A percentile compares a stretch with the other conserved stretches of the same genome.
These are phyloP conservation scores for Noctua fimbriata DNA, from an alignment of 2,888 invertebrate species.

Conservation along the genomic window DNA sequence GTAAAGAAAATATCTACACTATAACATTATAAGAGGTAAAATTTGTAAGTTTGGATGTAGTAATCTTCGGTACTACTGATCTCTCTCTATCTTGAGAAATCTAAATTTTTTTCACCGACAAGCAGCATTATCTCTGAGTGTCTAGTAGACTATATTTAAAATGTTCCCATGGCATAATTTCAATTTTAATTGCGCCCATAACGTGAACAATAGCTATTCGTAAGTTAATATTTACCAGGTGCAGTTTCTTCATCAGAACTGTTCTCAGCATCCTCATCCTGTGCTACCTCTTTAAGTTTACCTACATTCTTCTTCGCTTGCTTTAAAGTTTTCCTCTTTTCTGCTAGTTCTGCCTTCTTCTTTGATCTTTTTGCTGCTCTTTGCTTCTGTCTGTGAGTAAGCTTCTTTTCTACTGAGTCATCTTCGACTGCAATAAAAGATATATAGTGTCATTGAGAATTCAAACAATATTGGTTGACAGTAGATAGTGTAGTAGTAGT, in stretches of 20 bases:
- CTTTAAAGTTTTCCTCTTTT: slow-evolving; percentile 84
- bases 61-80: background rate
- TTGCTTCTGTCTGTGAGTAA: slow-evolving; percentile 93
- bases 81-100: too few relatives aligned
- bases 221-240: slow-evolving; percentile 71
- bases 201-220: background rate
- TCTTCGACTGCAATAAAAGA: slow-evolving; percentile 81
- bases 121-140: background rate
- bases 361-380: slow-evolving; percentile 91
- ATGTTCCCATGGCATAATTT: background rate
- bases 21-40: too few relatives aligned
- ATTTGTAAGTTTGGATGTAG: background rate
- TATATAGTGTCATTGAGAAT: background rate
- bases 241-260: slow-evolving; percentile 77
- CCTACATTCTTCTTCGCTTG: slow-evolving; percentile 84
- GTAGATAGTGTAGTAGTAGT: background rate
- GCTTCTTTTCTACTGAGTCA: slow-evolving; percentile 89
- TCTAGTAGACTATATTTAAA: background rate
- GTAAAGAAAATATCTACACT: too few relatives aligned
- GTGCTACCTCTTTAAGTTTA: slow-evolving; percentile 75
- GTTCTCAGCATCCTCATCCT: slow-evolving; percentile 73
- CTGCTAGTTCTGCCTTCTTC: slow-evolving; percentile 87
- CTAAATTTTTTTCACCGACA: background rate
- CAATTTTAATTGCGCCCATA: background rate
- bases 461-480: background rate